Evolutionary conservation across 1,140 invertebrate species (phyloP).

Genomic region (Trissolcus basalis): DNA sequence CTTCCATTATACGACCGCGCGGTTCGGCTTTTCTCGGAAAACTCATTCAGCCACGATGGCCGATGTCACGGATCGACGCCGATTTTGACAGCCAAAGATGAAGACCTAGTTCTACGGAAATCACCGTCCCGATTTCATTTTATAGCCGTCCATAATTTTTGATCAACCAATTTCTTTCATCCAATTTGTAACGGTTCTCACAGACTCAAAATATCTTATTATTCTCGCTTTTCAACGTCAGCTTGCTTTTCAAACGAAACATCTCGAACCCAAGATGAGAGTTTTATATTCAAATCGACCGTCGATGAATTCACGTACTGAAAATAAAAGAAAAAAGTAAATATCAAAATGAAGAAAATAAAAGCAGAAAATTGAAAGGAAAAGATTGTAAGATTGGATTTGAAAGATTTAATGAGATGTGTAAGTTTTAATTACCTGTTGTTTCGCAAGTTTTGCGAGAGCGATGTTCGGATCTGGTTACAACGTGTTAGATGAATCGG

Average conservation of each 20-base stretch:
- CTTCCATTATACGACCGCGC: constrained; percentile 37
- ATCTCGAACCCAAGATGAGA: no score
- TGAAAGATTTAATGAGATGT: background rate
- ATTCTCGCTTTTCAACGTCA: constrained; percentile 1
- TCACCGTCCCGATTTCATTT: constrained; percentile 18
- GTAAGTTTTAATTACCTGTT: no score
- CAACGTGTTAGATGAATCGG: constrained; percentile 29
- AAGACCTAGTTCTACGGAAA: constrained; percentile 27
- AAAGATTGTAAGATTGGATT: background rate
- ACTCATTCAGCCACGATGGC: constrained; percentile 26
- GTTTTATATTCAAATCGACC: no score
- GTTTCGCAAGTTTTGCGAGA: no score
- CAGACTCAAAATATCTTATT: constrained; percentile 26
- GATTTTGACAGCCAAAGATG: constrained; percentile 23
- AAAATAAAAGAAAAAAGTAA: no score
- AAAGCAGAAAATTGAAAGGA: no score
- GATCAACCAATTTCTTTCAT: constrained; percentile 15
- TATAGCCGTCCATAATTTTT: constrained; percentile 20
- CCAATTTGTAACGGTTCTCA: constrained; percentile 21
- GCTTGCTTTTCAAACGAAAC: background rate
- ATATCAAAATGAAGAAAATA: no score
- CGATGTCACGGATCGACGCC: constrained; percentile 50
- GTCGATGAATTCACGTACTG: no score
- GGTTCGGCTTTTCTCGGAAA: constrained; percentile 46
- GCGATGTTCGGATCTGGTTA: constrained; percentile 34